Evolutionary conservation across 2,888 invertebrate genomes (phyloP).

Genomic region (Hirtodrosophila cameraria): DNA sequence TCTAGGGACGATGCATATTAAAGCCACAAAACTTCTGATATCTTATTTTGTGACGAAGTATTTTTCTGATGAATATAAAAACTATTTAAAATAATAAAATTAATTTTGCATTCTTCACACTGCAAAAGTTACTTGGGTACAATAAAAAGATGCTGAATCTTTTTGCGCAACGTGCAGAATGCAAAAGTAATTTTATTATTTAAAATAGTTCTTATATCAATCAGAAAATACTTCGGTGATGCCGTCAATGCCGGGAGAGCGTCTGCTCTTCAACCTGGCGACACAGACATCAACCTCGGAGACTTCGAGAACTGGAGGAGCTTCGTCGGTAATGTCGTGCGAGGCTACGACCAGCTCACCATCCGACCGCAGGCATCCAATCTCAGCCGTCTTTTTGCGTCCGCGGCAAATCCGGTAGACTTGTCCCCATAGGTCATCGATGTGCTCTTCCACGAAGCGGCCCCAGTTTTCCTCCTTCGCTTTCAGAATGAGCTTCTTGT

Average conservation of each 20-base stretch:
- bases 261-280: slow-evolving; percentile 21
- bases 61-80: too few species aligned
- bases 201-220: too few species aligned
- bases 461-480: slow-evolving; percentile 23
- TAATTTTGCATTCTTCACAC: too few species aligned
- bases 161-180: too few species aligned
- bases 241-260: slow-evolving; percentile 29
- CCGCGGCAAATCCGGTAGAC: slow-evolving; percentile 20
- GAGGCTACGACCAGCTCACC: slow-evolving; percentile 13
- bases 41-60: too few species aligned
- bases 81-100: too few species aligned
- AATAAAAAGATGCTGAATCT: too few species aligned
- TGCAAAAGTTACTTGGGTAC: too few species aligned
- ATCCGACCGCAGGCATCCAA: slow-evolving; percentile 11
- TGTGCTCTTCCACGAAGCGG: slow-evolving; percentile 16
- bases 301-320: background rate
- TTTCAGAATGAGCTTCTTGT: slow-evolving; percentile 14
- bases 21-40: too few species aligned
- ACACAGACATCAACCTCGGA: slow-evolving; percentile 7
- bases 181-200: too few species aligned
- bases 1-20: too few species aligned
- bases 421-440: slow-evolving; percentile 10
- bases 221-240: too few species aligned
- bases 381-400: slow-evolving; percentile 6
- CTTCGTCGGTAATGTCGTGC: slow-evolving; percentile 2